Percentiles rank a stretch among this genome's conserved stretches.
phyloP scores from a whole-genome alignment of 2,888 invertebrate genomes.

The Cosmopolites sordidus region DNA sequence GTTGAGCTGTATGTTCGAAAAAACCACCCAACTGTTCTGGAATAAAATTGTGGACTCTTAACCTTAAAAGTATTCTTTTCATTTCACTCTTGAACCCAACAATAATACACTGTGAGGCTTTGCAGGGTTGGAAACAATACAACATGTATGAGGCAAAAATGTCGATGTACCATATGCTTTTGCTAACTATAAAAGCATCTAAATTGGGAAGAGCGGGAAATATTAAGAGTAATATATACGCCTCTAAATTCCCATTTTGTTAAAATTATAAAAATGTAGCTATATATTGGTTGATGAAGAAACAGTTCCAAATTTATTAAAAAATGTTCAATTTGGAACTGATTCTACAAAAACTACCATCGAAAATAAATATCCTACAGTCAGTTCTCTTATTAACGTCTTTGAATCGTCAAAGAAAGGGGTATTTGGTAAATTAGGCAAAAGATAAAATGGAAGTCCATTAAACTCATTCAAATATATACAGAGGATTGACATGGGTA shows the following conservation, averaged over 20 bases:
- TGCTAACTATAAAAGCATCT: constrained; percentile 42
- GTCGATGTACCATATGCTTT: constrained; percentile 47
- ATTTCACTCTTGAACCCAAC: background rate
- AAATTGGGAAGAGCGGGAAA: constrained; percentile 24
- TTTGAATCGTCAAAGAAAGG: background rate
- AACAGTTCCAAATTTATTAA: constrained; percentile 3
- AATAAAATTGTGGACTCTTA: background rate
- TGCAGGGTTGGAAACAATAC: constrained; percentile 10
- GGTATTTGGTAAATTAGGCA: constrained; percentile 25
- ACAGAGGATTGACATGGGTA: constrained; percentile 31
- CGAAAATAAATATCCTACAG: background rate
- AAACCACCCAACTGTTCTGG: background rate
- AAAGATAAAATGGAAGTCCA: constrained; percentile 37
- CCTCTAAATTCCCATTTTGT: constrained; percentile 10
- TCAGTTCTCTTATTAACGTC: background rate
- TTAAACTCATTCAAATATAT: constrained; percentile 36
- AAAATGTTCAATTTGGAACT: background rate
- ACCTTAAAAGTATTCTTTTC: background rate
- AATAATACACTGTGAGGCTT: constrained; percentile 6
- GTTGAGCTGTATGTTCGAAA: background rate
- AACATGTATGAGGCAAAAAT: constrained; percentile 27
- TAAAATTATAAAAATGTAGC: constrained; percentile 6
- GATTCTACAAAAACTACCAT: background rate
- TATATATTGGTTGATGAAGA: constrained; percentile 1
- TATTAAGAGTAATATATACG: constrained; percentile 16